Evolutionary conservation across 2,888 invertebrate species (phyloP), one percentile per base, ranked within the genome.

Genomic region (Plagiodera versicolora): DNA sequence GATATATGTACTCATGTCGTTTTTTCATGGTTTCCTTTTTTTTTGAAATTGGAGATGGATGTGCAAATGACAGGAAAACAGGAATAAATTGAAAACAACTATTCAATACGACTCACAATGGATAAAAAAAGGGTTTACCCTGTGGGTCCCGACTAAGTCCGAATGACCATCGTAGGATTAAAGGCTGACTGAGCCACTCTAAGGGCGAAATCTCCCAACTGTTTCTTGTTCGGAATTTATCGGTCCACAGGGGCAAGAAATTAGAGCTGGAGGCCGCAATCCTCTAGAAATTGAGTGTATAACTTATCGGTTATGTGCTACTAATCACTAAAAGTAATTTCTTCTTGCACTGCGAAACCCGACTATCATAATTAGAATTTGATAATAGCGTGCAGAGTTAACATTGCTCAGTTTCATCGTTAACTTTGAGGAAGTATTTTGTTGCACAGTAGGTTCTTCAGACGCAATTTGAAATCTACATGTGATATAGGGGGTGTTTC

Each of bases 141-240:
- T 20, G 44, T 24, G 16, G 44, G 44, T 44, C 44, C 20, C 39
- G 24, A 20, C 44, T 24, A 53, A 53, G 53, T 53, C 44, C 24
- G 44, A 53, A 53, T 53, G 53, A 53, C 53, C 53, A 45, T 11
- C n/a, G n/a, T n/a, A 20, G 53, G 53, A 53, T 53, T 44, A 44
- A 19, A 44, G 28, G 53, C 11, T 11, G 44, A 53, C 44, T 52
- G 44, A 16, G 44, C n/a, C 39, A 53, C 45, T 24, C 53, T 53
- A 44, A 53, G 53, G 39, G 39, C 53, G 28, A 53, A 53, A 24
- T 24, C 44, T 39, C 32, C 17, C 17, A 52, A 20, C 52, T 20
- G 53, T 53, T 39, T 53, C 53, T 53, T 53, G 53, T 53, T 44
- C 44, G 16, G 17, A 53, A 53, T 53, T 44, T 45, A 53, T 53